Percentiles rank a stretch among this genome's conserved stretches.
Evolutionary conservation across 2,888 invertebrate genomes (phyloP).

Genomic region (Balanococcus diminutus): DNA sequence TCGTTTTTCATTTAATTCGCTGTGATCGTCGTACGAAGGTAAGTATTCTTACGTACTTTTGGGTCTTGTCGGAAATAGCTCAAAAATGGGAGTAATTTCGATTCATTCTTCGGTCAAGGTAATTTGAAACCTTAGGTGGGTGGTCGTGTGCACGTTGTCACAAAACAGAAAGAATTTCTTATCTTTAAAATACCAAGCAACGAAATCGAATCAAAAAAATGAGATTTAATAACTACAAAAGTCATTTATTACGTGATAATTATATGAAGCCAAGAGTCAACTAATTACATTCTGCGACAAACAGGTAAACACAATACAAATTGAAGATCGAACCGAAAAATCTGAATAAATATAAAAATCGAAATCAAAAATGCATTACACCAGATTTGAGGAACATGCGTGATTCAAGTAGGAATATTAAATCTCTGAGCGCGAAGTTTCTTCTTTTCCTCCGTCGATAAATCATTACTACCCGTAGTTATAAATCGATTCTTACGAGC

Average conservation of each 20-base stretch:
- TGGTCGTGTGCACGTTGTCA: no score
- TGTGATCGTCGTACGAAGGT: no score
- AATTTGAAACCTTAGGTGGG: no score
- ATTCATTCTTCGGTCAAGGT: no score
- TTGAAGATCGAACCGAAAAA: background rate
- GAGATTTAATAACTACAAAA: background rate
- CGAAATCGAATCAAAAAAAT: background rate
- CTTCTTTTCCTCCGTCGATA: conserved; percentile 53
- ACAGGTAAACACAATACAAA: background rate
- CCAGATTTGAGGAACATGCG: background rate
- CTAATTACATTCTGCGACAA: conserved; percentile 8
- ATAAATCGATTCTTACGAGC: conserved; percentile 62
- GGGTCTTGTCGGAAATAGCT: no score
- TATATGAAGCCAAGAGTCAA: background rate
- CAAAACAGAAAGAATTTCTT: no score
- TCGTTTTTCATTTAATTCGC: no score
- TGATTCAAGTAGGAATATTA: conserved; percentile 35
- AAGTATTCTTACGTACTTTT: no score
- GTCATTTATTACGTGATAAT: background rate
- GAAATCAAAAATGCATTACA: background rate
- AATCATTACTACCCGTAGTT: conserved; percentile 37
- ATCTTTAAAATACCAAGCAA: no score
- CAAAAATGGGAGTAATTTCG: no score
- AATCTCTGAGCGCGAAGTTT: conserved; percentile 44
- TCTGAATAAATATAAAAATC: background rate